Evolutionary conservation across 2,888 invertebrate species (phyloP).

Genomic region (Eilema sororculum): DNA sequence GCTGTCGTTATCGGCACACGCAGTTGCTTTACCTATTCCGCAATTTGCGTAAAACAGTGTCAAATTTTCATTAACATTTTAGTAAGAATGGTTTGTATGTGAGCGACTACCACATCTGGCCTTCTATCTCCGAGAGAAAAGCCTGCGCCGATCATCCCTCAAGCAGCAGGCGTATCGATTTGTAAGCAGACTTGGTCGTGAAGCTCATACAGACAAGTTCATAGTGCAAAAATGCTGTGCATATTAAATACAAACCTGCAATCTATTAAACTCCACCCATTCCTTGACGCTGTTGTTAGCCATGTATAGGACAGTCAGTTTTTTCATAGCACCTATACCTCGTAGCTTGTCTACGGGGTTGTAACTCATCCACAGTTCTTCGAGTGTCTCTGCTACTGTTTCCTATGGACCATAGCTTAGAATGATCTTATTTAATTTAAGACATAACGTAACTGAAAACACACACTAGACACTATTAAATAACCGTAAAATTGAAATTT

Average conservation of each 20-base stretch:
- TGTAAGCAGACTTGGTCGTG: too few relatives aligned
- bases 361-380: constrained; percentile 98
- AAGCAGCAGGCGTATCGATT: too few relatives aligned
- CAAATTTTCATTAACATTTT: too few relatives aligned
- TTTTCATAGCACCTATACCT: constrained; percentile 93
- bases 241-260: constrained; percentile 65
- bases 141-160: too few relatives aligned
- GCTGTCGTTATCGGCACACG: too few relatives aligned
- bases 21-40: too few relatives aligned
- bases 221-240: background rate
- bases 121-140: too few relatives aligned
- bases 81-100: too few relatives aligned
- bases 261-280: constrained; percentile 92
- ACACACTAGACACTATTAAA: background rate
- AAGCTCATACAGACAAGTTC: too few relatives aligned
- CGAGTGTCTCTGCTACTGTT: constrained; percentile 94
- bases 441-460: too few relatives aligned
- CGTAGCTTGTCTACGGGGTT: constrained; percentile 97
- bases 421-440: background rate
- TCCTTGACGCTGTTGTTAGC: constrained; percentile 94
- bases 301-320: constrained; percentile 93
- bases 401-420: constrained; percentile 85
- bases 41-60: background rate
- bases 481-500: background rate
- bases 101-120: too few relatives aligned